A percentile compares a stretch with the other conserved stretches of the same genome.
Evolutionary conservation across 2,113 vertebrate species (phyloP).

Genomic region (Candoia aspera): DNA sequence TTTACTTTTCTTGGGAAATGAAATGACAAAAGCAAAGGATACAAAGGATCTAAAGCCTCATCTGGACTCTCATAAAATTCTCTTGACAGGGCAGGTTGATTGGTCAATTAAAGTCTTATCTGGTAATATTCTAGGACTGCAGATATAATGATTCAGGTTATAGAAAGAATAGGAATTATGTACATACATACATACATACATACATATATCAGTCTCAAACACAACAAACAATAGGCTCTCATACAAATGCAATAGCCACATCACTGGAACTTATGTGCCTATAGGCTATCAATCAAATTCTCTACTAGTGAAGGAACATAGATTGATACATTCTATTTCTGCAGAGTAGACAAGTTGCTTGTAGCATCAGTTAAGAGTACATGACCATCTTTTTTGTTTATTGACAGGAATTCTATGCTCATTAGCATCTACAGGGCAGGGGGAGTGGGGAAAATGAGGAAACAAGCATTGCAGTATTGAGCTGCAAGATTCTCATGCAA

Average conservation of each 20-base stretch:
- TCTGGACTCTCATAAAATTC: neutral
- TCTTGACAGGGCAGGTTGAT: neutral
- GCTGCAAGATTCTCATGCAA: neutral
- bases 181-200: too few relatives aligned
- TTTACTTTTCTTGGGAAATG: neutral
- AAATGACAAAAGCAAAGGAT: neutral
- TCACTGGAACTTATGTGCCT: conserved; percentile 6
- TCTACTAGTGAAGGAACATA: neutral
- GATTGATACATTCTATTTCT: conserved; percentile 16
- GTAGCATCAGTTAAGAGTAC: neutral
- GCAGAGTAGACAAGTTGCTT: conserved; percentile 3
- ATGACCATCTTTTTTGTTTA: neutral
- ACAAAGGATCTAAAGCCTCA: neutral
- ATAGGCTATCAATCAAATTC: conserved; percentile 30
- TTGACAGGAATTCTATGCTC: neutral
- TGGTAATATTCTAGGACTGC: neutral
- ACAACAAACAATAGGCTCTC: neutral
- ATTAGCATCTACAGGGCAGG: neutral
- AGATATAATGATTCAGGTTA: neutral
- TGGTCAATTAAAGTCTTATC: neutral
- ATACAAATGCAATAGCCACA: neutral
- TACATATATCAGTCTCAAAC: too few relatives aligned
- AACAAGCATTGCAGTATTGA: neutral
- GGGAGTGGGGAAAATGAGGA: neutral
- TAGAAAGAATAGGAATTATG: too few relatives aligned